Percentiles rank a stretch among this genome's conserved stretches.
Evolutionary conservation across 2,113 vertebrate species (phyloP).

Genomic region (Pogonocichla stellata): DNA sequence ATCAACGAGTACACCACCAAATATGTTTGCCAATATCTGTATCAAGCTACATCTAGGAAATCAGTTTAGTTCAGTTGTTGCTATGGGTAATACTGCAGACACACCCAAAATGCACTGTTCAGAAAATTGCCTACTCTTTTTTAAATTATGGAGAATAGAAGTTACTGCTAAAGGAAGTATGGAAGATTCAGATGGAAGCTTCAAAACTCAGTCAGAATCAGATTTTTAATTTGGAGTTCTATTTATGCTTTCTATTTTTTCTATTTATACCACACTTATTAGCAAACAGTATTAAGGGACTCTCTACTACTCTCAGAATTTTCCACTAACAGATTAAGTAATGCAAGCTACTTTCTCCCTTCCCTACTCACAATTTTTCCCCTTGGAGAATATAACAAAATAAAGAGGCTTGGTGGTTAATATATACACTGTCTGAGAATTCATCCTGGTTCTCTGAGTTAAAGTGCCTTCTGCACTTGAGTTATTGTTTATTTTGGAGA

Average conservation of each 20-base stretch:
- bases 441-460: background rate
- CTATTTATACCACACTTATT: background rate
- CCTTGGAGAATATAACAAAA: background rate
- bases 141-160: background rate
- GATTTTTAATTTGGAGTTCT: background rate
- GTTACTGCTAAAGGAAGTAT: background rate
- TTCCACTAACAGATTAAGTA: background rate
- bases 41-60: background rate
- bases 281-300: background rate
- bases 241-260: background rate
- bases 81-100: background rate
- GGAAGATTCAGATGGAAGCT: background rate
- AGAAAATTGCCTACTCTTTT: background rate
- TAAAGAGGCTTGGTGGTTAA: background rate
- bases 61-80: background rate
- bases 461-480: background rate
- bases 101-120: background rate
- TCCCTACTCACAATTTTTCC: background rate
- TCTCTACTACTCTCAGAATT: background rate
- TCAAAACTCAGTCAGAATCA: background rate
- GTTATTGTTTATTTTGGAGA: background rate
- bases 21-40: background rate
- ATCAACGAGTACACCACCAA: background rate
- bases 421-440: background rate
- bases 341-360: background rate